Conservation (phyloP, 2,888 invertebrate species). For the Eupeodes luniger region DNA sequence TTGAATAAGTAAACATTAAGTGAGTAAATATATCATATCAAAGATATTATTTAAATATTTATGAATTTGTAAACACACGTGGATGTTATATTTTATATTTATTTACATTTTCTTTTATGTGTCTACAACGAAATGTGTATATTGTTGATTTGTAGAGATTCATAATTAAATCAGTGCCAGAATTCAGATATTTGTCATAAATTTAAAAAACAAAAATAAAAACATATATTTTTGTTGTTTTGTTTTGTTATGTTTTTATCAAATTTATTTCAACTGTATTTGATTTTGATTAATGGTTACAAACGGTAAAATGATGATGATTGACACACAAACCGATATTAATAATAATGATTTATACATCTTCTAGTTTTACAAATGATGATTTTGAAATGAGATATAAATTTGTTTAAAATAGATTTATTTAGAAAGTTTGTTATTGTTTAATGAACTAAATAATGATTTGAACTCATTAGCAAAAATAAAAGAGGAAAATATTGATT, state of each 20-base stretch:
- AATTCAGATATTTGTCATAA: neutral
- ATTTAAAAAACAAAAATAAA: neutral
- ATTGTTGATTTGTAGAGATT: neutral
- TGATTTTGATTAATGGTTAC: constrained; percentile 11
- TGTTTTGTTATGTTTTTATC: neutral
- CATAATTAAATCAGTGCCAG: neutral
- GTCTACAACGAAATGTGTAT: too few species aligned
- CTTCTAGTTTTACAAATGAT: neutral
- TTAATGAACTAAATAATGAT: neutral
- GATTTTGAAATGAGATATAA: neutral
- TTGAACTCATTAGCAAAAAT: neutral
- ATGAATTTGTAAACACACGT: neutral
- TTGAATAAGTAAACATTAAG: neutral
- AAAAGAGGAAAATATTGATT: neutral
- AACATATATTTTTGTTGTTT: neutral
- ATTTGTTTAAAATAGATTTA: neutral
- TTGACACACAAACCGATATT: constrained; percentile 11
- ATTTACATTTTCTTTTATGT: neutral
- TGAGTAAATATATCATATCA: neutral
- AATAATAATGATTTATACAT: neutral
- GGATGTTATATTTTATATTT: neutral
- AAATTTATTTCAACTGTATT: neutral
- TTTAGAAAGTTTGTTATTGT: constrained; percentile 14
- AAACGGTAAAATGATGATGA: neutral
- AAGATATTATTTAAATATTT: neutral